Evolutionary conservation across 2,797 vertebrate genomes (phyloP), one percentile per base, ranked within the genome.

Genomic region (Chaetophractus vellerosus): DNA sequence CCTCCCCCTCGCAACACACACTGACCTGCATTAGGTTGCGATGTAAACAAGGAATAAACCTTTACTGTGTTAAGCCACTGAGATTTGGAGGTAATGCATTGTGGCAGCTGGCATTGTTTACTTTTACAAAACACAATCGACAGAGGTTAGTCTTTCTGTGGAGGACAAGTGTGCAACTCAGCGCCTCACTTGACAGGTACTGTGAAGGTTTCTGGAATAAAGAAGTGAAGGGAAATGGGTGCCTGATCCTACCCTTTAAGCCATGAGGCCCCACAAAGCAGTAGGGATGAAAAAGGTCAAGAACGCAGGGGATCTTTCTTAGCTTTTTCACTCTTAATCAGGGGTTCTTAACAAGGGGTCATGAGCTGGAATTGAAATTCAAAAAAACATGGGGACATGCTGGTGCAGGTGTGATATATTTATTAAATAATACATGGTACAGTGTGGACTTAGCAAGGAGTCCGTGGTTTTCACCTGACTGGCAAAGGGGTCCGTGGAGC

Each of bases 31-130:
- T 26, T 26, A 38, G n/a, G 33, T 26, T 15, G 24, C 14, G 36
- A 82, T 21, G 74, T 75, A 41, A 82, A 75, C 57, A 90, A 93
- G 72, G 88, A 88, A 33, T 68, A 85, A 64, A 66, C 23, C 80
- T 80, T n/a, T n/a, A 66, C 24, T 68, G 28, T 81, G 33, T 63
- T 31, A 75, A 48, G 28, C 75, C 75, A 33, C 50, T 85, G 88
- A 85, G 68, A 80, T 85, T 48, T 57, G 18, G 66, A n/a, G 36
- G 23, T 59, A 63, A 45, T 84, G 75, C 59, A 31, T 52, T 48
- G 83, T 0, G 87, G 48, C 61, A 72, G 61, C 55, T n/a, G 83
- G 31, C 15, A 52, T 31, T 61, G 69, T 55, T 83, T 66, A 16
- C 68, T 83, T 66, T 45, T 66, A 84, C 41, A 90, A 94, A 81